These are phyloP conservation scores for Strigamia maritima DNA, from an alignment of 2,888 invertebrate genomes.

Conservation along the genomic window DNA sequence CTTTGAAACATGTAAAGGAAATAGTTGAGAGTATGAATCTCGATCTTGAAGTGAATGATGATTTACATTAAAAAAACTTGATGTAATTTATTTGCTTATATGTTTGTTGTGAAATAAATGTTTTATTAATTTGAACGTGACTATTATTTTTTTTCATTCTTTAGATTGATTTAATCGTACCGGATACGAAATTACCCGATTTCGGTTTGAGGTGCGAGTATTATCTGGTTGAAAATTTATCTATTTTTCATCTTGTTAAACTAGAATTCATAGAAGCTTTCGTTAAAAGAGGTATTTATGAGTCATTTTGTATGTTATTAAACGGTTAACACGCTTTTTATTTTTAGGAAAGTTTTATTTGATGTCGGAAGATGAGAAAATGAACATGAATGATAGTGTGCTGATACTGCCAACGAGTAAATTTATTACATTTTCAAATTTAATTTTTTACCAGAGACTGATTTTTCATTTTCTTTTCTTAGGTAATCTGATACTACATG, in stretches of 20 bases:
- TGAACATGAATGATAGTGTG: background rate
- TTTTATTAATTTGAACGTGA: background rate
- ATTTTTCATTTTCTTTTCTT: background rate
- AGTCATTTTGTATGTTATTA: background rate
- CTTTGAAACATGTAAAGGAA: slow-evolving; percentile 9
- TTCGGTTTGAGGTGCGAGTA: background rate
- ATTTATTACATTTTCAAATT: background rate
- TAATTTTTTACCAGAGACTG: background rate
- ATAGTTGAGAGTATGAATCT: slow-evolving; percentile 1
- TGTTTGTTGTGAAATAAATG: background rate
- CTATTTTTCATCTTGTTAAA: background rate
- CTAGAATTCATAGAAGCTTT: slow-evolving; percentile 23
- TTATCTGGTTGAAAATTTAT: slow-evolving; percentile 20
- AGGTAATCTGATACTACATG: background rate
- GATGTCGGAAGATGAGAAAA: background rate
- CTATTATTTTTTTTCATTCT: background rate
- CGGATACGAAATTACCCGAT: background rate
- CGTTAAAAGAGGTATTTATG: slow-evolving; percentile 29
- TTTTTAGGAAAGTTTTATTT: slow-evolving; percentile 19
- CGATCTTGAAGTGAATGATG: slow-evolving; percentile 29
- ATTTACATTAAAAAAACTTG: background rate
- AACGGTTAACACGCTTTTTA: background rate
- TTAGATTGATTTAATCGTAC: slow-evolving; percentile 2
- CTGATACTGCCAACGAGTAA: background rate
- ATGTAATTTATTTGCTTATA: background rate